These are phyloP conservation scores for Aythya baeri DNA, from an alignment of 2,113 vertebrate species.

Conservation along the genomic window DNA sequence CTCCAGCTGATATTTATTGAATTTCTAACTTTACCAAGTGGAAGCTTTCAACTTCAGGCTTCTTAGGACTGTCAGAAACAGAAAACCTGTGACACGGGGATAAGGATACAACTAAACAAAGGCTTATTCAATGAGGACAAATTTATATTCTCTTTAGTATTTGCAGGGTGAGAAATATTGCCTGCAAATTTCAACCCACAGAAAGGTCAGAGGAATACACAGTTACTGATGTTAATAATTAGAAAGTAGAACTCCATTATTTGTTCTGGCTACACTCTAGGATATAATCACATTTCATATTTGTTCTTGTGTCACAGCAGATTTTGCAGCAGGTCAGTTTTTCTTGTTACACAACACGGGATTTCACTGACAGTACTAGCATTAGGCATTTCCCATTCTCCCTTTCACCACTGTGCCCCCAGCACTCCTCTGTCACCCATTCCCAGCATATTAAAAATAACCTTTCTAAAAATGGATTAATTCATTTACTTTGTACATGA, in stretches of 20 bases:
- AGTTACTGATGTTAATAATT: background rate
- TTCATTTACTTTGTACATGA: background rate
- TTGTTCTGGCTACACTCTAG: background rate
- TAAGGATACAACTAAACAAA: background rate
- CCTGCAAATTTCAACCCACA: background rate
- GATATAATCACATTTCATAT: background rate
- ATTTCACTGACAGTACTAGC: background rate
- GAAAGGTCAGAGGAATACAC: constrained; percentile 5
- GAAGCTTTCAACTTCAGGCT: background rate
- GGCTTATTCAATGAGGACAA: background rate
- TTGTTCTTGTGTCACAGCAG: background rate
- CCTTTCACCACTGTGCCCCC: background rate
- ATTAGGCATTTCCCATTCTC: background rate
- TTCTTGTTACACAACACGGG: background rate
- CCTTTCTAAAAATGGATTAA: background rate
- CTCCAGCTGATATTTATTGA: background rate
- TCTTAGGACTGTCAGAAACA: background rate
- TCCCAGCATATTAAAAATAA: background rate
- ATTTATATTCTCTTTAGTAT: background rate
- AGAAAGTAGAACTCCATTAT: background rate
- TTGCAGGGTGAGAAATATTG: background rate
- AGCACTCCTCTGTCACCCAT: fast-evolving
- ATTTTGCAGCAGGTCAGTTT: background rate
- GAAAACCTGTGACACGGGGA: background rate
- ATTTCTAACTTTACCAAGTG: background rate